phyloP scores from a whole-genome alignment of 1,140 invertebrate genomes.

The Idris sp. region DNA sequence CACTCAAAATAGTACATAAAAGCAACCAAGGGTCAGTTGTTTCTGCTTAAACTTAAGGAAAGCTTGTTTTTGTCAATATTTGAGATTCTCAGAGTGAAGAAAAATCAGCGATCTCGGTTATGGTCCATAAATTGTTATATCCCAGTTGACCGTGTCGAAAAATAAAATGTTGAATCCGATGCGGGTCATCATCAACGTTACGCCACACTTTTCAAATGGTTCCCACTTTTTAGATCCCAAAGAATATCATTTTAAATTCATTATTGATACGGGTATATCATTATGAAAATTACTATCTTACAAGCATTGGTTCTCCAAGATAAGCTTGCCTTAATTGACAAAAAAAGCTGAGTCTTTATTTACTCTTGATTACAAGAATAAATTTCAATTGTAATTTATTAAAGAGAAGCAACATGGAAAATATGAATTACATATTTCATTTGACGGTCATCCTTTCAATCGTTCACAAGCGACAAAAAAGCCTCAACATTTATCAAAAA shows the following conservation, averaged over 20 bases:
- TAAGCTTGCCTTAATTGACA: too few relatives aligned
- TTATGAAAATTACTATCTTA: conserved; percentile 16
- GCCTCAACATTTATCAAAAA: conserved; percentile 18
- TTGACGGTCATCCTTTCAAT: conserved; percentile 13
- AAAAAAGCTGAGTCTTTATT: conserved; percentile 14
- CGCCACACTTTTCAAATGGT: not conserved
- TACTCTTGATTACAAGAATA: conserved; percentile 21
- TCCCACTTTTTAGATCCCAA: conserved; percentile 4
- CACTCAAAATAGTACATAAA: conserved; percentile 11
- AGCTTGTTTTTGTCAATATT: conserved; percentile 52
- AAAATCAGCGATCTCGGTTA: conserved; percentile 31
- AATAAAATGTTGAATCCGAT: conserved; percentile 26
- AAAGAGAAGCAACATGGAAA: not conserved
- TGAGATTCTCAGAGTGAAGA: conserved; percentile 27
- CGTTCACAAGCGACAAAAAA: conserved; percentile 26
- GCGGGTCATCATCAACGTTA: conserved; percentile 48
- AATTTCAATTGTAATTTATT: conserved; percentile 43
- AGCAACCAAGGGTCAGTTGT: conserved; percentile 44
- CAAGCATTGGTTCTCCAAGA: too few relatives aligned
- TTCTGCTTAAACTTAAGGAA: conserved; percentile 31
- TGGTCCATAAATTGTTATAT: conserved; percentile 43
- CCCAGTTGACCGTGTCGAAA: conserved; percentile 13
- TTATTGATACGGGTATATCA: conserved; percentile 39
- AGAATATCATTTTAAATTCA: conserved; percentile 23
- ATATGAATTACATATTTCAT: conserved; percentile 2